A percentile compares a stretch with the other conserved stretches of the same genome.
phyloP scores from a whole-genome alignment of 2,888 invertebrate species.

The Vesta saturnalis region DNA sequence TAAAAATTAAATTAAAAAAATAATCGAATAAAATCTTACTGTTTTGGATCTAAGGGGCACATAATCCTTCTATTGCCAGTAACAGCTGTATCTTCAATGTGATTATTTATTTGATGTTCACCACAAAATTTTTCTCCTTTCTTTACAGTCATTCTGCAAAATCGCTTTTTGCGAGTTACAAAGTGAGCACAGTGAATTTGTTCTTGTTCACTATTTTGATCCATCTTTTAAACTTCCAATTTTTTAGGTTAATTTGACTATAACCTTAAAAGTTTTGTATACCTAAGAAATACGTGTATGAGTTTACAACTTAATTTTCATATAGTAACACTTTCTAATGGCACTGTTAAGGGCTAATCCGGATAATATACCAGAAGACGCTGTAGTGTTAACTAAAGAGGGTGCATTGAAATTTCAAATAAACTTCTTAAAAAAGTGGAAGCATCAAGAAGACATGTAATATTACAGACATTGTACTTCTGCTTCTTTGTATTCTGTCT shows the following conservation, averaged over 20 bases:
- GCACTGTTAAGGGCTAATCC: slow-evolving; percentile 65
- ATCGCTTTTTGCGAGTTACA: slow-evolving; percentile 76
- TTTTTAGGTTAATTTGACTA: no score
- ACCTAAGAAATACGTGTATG: no score
- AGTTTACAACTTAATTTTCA: no score
- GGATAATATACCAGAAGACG: slow-evolving; percentile 68
- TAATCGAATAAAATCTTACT: slow-evolving; percentile 64
- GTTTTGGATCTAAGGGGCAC: slow-evolving; percentile 79
- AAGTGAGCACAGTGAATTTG: slow-evolving; percentile 69
- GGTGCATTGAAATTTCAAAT: slow-evolving; percentile 71
- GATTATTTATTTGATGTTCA: slow-evolving; percentile 68
- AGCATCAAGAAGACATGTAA: slow-evolving; percentile 70
- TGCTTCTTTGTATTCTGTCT: slow-evolving; percentile 8
- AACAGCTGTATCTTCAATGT: slow-evolving; percentile 12
- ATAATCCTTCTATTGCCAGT: slow-evolving; percentile 64
- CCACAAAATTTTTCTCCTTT: slow-evolving; percentile 77
- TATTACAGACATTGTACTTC: slow-evolving; percentile 48
- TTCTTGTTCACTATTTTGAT: not conserved
- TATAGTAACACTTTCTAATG: slow-evolving; percentile 58
- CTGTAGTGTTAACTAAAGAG: slow-evolving; percentile 65
- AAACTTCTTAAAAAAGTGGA: slow-evolving; percentile 70
- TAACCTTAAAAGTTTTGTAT: no score
- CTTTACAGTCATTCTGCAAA: slow-evolving; percentile 79
- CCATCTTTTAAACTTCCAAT: no score
- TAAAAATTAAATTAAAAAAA: no score